phyloP scores from a whole-genome alignment of 2,797 vertebrate species.

The Kryptopterus vitreolus region DNA sequence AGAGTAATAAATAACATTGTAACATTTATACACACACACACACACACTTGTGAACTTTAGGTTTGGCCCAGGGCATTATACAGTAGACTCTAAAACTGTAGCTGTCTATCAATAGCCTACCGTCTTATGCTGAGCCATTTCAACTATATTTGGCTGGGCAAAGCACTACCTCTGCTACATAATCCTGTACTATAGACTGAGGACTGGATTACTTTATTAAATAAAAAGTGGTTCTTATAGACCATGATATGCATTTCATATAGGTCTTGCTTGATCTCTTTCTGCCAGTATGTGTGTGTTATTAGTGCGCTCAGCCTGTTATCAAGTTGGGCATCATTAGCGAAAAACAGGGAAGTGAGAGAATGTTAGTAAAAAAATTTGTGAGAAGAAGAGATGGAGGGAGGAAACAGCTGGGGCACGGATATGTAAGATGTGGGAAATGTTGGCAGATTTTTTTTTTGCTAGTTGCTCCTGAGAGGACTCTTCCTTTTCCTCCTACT shows the following conservation, averaged over 20 bases:
- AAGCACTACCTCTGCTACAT: slow-evolving; percentile 17
- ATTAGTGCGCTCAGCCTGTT: neutral
- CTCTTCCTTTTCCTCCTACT: slow-evolving; percentile 25
- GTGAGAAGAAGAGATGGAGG: slow-evolving; percentile 8
- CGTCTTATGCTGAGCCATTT: slow-evolving; percentile 34
- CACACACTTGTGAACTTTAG: neutral
- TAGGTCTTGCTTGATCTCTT: neutral
- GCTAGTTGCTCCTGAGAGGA: slow-evolving; percentile 17
- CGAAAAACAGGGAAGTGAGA: slow-evolving; percentile 40
- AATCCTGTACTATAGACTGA: slow-evolving; percentile 11
- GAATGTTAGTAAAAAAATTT: slow-evolving; percentile 30
- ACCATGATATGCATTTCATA: neutral
- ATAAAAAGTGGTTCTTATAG: neutral
- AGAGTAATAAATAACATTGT: neutral
- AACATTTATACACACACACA: neutral
- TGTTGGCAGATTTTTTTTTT: slow-evolving; percentile 16
- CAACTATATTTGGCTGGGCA: slow-evolving; percentile 48
- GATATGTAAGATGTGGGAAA: slow-evolving; percentile 65
- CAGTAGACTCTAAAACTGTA: slow-evolving; percentile 52
- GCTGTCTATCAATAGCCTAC: slow-evolving; percentile 43
- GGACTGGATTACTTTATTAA: neutral
- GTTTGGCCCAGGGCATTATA: slow-evolving; percentile 25
- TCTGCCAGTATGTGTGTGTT: neutral
- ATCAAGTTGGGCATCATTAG: slow-evolving; percentile 16
- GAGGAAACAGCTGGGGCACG: slow-evolving; percentile 70